Base-by-base conservation (phyloP, 2,888 invertebrate genomes). In the Adineta ricciae region DNA sequence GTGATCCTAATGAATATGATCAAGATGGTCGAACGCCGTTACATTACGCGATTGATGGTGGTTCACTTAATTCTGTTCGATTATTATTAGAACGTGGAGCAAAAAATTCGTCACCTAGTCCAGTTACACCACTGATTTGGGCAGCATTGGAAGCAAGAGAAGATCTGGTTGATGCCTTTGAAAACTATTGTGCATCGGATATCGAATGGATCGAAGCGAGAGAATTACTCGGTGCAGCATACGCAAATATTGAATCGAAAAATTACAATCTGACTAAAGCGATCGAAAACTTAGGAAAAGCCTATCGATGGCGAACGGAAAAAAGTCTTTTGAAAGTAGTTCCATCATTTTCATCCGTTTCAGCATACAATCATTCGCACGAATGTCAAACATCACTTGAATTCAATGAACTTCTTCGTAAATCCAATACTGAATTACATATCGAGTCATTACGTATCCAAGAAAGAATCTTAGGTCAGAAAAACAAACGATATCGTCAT, bases 401-500 rank as follows among this genome's bases (percentile, higher is more conserved):
- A 64, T 64, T 64, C 5, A 27, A 32, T 32, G 27, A 64, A 32
- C 27, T 64, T 64, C 2, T 64, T 14, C 16, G 3, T n/a, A 16
- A 27, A 64, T 64, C 64, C 14, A 11, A 64, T 32, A 64, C 32
- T 27, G 27, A 27, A 64, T 32, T 64, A 64, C 64, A 64, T 32
- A 27, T 64, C 16, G 64, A 64, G 32, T 64, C 64, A 24, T 64
- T 64, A 64, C 32, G 27, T 32, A 64, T 64, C 16, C 64, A 64
- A 64, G 64, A 64, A 64, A 27, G 64, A 64, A 32, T 64, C 16
- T 64, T 64, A 64, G 64, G 64, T 64, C 64, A 64, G 19, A 64
- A 64, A 32, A 64, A 64, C 32, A 64, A 64, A 64, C 64, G 64
- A 64, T 64, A 64, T 64, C 64, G 64, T 64, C 64, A 64, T 64